phyloP scores from a whole-genome alignment of 2,888 invertebrate species.

The Hydroisotoma schaefferi region DNA sequence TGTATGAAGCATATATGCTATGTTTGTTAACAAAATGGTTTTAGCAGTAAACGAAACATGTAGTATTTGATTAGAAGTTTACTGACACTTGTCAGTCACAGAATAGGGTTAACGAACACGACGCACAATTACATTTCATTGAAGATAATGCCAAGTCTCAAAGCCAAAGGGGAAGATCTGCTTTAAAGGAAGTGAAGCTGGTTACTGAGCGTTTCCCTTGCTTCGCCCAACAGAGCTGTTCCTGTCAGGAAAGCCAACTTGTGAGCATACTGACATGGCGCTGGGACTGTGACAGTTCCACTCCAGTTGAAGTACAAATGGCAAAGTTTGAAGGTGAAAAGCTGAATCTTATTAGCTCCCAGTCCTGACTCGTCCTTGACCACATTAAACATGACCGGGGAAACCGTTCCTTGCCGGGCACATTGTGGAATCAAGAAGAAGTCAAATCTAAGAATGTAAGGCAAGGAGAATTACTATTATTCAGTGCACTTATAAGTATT shows the following conservation, averaged over 20 bases:
- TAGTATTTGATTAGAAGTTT: no score
- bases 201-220: background rate
- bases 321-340: constrained; percentile 76
- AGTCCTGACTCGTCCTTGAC: constrained; percentile 69
- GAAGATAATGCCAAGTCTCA: no score
- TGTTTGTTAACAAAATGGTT: no score
- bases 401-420: constrained; percentile 82
- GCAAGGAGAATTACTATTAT: no score
- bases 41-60: no score
- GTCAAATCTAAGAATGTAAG: constrained; percentile 65
- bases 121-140: no score
- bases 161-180: no score
- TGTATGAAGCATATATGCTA: no score
- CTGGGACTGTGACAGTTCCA: constrained; percentile 56
- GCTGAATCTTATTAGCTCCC: constrained; percentile 71
- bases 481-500: no score
- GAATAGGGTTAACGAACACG: no score
- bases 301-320: constrained; percentile 94
- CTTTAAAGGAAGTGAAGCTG: constrained; percentile 23
- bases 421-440: constrained; percentile 86
- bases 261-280: constrained; percentile 59
- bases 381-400: constrained; percentile 86
- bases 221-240: constrained; percentile 11
- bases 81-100: no score
- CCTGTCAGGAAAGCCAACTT: constrained; percentile 56